Percentiles rank a stretch among this genome's conserved stretches.
These are phyloP conservation scores for Enoplosus armatus DNA, from an alignment of 2,797 vertebrate species.

Conservation along the genomic window DNA sequence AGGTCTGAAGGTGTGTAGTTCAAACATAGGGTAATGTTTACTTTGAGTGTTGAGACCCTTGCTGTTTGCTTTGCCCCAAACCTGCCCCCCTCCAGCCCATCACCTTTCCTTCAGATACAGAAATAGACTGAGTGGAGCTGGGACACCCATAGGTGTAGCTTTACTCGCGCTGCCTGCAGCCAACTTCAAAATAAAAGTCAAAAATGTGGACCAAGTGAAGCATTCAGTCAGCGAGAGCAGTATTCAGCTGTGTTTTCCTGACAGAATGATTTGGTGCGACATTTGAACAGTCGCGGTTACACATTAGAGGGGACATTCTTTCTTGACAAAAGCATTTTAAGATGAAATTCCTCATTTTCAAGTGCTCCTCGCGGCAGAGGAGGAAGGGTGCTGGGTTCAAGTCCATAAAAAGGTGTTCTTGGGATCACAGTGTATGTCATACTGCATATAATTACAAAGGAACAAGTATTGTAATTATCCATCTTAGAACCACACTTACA, in stretches of 20 bases:
- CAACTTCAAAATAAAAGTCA: slow-evolving; percentile 49
- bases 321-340: slow-evolving; percentile 44
- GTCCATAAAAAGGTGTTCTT: slow-evolving; percentile 77
- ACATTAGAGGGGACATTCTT: slow-evolving; percentile 21
- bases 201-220: slow-evolving; percentile 38
- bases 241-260: slow-evolving; percentile 4
- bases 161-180: slow-evolving; percentile 47
- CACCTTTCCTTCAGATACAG: slow-evolving; percentile 77
- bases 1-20: slow-evolving; percentile 83
- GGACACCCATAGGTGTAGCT: slow-evolving; percentile 74
- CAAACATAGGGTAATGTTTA: slow-evolving; percentile 85
- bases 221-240: slow-evolving; percentile 25
- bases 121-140: slow-evolving; percentile 76
- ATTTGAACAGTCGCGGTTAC: slow-evolving; percentile 12
- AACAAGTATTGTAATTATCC: slow-evolving; percentile 79
- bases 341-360: slow-evolving; percentile 55
- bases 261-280: slow-evolving; percentile 17
- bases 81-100: slow-evolving; percentile 57
- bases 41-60: slow-evolving; percentile 81
- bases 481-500: slow-evolving; percentile 80
- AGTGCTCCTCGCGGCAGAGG: slow-evolving; percentile 31
- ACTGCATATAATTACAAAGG: slow-evolving; percentile 77
- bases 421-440: slow-evolving; percentile 75
- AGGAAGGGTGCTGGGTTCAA: slow-evolving; percentile 79
- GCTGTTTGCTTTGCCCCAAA: slow-evolving; percentile 81